A percentile compares a stretch with the other conserved stretches of the same genome.
Evolutionary conservation across 2,113 vertebrate genomes (phyloP).

Genomic region (Puffinus mauretanicus): DNA sequence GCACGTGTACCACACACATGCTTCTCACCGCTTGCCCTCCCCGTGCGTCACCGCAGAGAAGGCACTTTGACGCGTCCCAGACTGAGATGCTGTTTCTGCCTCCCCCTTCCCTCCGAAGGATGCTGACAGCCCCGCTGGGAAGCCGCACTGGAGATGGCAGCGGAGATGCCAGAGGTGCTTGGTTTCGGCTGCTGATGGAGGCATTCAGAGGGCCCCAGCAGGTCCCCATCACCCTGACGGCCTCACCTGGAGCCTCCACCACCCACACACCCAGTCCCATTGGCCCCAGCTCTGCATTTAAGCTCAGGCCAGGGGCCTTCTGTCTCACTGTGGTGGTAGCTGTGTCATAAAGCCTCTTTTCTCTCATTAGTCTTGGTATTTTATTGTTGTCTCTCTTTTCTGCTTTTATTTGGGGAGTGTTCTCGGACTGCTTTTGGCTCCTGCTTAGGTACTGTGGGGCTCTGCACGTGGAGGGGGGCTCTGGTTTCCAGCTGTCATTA

Average conservation of each 20-base stretch:
- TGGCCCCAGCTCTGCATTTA: neutral
- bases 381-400: fast-evolving
- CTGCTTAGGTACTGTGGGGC: fast-evolving
- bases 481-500: fast-evolving
- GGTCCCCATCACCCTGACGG: neutral
- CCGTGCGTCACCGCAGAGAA: fast-evolving
- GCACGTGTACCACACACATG: fast-evolving
- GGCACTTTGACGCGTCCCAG: fast-evolving
- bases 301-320: fast-evolving
- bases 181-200: neutral
- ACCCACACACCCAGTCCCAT: neutral
- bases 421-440: fast-evolving
- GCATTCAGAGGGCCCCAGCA: neutral
- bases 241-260: neutral
- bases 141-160: too few relatives aligned
- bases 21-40: neutral
- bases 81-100: neutral
- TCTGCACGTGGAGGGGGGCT: fast-evolving
- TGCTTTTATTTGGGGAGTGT: fast-evolving
- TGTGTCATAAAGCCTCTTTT: fast-evolving
- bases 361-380: fast-evolving
- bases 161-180: too few relatives aligned
- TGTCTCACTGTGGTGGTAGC: fast-evolving
- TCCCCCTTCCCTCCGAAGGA: neutral
- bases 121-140: neutral